Evolutionary conservation across 2,888 invertebrate genomes (phyloP).

Genomic region (Himalopsyche kuldschensis): DNA sequence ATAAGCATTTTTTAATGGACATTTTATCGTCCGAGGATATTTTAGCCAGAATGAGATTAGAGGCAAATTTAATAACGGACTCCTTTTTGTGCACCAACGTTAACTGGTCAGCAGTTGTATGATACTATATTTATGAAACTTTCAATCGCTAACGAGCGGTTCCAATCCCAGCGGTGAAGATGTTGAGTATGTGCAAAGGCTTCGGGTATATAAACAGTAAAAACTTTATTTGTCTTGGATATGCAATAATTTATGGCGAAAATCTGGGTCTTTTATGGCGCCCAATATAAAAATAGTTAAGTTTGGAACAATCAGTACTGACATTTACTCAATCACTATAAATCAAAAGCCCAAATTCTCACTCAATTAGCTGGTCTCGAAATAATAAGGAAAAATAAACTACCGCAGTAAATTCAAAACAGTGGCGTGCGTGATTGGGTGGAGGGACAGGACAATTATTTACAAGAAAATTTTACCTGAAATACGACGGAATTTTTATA

Average conservation of each 20-base stretch:
- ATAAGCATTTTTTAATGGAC: too few species aligned
- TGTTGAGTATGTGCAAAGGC: not conserved
- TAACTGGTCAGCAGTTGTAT: too few species aligned
- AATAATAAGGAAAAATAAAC: constrained; percentile 2
- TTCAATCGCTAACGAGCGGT: too few species aligned
- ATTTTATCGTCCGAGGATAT: too few species aligned
- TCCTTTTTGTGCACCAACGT: too few species aligned
- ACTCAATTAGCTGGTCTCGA: constrained; percentile 31
- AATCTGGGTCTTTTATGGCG: not conserved
- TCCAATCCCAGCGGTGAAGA: too few species aligned
- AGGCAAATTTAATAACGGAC: too few species aligned
- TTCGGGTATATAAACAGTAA: not conserved
- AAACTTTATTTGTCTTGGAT: not conserved
- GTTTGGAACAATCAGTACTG: not conserved
- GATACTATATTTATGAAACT: too few species aligned
- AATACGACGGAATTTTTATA: too few species aligned
- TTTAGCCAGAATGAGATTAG: too few species aligned
- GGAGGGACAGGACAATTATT: too few species aligned
- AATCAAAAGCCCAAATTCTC: constrained; percentile 24
- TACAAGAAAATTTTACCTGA: too few species aligned
- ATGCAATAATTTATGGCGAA: not conserved
- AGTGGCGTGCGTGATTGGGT: not conserved
- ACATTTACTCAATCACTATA: constrained; percentile 5
- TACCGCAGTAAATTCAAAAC: not conserved
- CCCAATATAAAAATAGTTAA: not conserved